Percentiles rank a stretch among this genome's conserved stretches.
phyloP scores from a whole-genome alignment of 2,113 vertebrate species.

The Menura novaehollandiae region DNA sequence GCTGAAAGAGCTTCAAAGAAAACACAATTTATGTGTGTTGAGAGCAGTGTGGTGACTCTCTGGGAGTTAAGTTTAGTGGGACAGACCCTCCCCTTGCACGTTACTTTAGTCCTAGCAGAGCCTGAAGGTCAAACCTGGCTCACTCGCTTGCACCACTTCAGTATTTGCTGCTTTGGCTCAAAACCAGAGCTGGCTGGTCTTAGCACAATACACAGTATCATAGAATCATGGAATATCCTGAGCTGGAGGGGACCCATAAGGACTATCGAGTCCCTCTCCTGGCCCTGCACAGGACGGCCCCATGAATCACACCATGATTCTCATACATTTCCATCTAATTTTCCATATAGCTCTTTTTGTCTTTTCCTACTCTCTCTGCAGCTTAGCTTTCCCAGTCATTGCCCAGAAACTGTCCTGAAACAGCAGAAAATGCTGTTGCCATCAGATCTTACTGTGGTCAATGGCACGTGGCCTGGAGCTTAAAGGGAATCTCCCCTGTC shows the following conservation, averaged over 20 bases:
- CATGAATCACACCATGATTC: not conserved
- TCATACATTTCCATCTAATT: not conserved
- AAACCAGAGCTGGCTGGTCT: not conserved
- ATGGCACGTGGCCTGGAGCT: not conserved
- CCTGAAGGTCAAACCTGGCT: not conserved
- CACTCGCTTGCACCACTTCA: not conserved
- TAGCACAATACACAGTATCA: not conserved
- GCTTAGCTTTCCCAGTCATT: not conserved
- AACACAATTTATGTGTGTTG: not conserved
- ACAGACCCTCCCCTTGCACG: not conserved
- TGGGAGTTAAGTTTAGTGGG: not conserved
- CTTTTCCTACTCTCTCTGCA: not conserved
- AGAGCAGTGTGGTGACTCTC: not conserved
- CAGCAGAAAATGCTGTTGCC: not conserved
- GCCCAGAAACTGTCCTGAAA: not conserved
- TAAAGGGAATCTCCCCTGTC: not conserved
- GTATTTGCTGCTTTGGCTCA: not conserved
- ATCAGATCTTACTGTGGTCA: not conserved
- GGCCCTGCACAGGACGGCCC: not conserved
- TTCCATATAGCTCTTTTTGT: not conserved
- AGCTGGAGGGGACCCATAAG: not conserved
- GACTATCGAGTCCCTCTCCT: not conserved
- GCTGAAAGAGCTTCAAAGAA: slow-evolving; percentile 9
- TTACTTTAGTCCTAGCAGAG: not conserved
- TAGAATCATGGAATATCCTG: not conserved